phyloP scores from a whole-genome alignment of 2,888 invertebrate genomes.

The Microctonus brassicae region DNA sequence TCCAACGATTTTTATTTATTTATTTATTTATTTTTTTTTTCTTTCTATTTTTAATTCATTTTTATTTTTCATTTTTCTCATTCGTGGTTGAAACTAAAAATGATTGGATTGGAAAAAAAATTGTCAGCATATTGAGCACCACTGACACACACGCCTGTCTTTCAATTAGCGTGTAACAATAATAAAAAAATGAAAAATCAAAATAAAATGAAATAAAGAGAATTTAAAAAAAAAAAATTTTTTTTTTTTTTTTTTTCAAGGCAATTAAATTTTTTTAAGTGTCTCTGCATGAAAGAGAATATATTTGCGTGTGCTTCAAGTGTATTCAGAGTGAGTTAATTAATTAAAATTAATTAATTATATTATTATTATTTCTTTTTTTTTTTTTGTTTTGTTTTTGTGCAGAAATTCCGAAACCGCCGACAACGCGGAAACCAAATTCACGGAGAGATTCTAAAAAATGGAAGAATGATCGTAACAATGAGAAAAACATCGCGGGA shows the following conservation, averaged over 20 bases:
- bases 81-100: neutral
- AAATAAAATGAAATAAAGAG: neutral
- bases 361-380: neutral
- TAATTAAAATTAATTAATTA: neutral
- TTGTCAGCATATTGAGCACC: neutral
- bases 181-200: neutral
- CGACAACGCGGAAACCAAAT: constrained; percentile 59
- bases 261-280: neutral
- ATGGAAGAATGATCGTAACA: constrained; percentile 57
- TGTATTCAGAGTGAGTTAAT: no score
- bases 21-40: constrained; percentile 26
- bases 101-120: neutral
- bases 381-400: neutral
- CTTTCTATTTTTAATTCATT: neutral
- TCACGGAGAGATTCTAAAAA: constrained; percentile 62
- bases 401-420: constrained; percentile 58
- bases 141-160: neutral
- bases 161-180: neutral
- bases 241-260: neutral
- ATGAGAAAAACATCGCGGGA: constrained; percentile 59
- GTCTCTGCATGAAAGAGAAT: no score
- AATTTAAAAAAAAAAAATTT: neutral
- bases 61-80: constrained; percentile 21
- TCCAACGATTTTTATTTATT: constrained; percentile 21
- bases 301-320: no score